Evolutionary conservation across 2,797 vertebrate species (phyloP), one percentile per base, ranked within the genome.

Genomic region (Gastrophryne carolinensis): DNA sequence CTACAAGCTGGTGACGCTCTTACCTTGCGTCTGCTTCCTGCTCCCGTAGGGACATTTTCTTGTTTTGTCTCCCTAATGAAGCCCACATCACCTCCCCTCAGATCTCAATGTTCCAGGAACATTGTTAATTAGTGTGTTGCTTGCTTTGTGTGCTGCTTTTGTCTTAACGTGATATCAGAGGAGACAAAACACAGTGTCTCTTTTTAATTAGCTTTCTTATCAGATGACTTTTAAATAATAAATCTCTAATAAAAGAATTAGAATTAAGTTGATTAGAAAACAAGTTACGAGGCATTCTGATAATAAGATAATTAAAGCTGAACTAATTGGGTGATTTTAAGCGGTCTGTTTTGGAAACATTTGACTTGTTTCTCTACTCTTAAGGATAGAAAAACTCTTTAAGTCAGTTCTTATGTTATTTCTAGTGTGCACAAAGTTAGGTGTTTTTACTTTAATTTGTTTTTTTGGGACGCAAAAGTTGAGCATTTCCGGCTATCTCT

Each of bases 161-260:
- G 19, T 54, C 26, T 54, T 37, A 54, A 53, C 49, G 17, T 54
- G 5, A 9, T 19, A 68, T 54, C 21, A 17, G 23, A 27, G 13
- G 34, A 67, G 30, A 26, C 49, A 35, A 67, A 17, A 32, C 32
- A 21, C 17, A 26, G 21, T 35, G 49, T 37, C 49, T 37, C 8
- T 37, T 54, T 67, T 32, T 57, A 67, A 67, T 67, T 37, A 54
- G 49, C 49, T 35, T 37, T 35, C 21, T 54, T 54, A 68, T 68
- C 50, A 7, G 65, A 54, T 41, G 23, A 10, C 32, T 68, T 54
- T 67, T 54, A 27, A 54, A 53, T 54, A 54, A 34, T 37, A 52
- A 49, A 29, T 39, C 50, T 37, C 65, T 7, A 30, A 54, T 67
- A 54, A 68, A 68, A 24, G 23, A 26, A 68, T 68, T 68, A 68